phyloP scores from a whole-genome alignment of 2,888 invertebrate genomes.

The Anthrax anthrax region DNA sequence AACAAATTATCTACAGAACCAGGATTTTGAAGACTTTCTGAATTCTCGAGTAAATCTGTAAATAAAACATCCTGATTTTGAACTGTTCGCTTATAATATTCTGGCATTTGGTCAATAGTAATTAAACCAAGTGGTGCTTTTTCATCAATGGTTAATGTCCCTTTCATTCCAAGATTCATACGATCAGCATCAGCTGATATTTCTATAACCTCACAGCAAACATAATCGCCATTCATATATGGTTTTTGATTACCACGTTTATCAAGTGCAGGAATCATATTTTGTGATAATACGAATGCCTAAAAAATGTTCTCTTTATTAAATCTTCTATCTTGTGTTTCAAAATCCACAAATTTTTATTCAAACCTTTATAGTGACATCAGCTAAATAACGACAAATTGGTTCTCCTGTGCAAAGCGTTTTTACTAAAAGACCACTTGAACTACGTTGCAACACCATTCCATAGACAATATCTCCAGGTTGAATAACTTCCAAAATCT shows the following conservation, averaged over 20 bases:
- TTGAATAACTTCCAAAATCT: conserved; percentile 55
- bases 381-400: conserved; percentile 64
- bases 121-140: conserved; percentile 70
- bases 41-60: conserved; percentile 68
- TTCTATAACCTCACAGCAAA: conserved; percentile 79
- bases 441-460: conserved; percentile 58
- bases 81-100: conserved; percentile 70
- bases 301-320: too few relatives aligned
- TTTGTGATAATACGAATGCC: conserved; percentile 14
- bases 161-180: conserved; percentile 77
- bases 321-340: too few relatives aligned
- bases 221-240: conserved; percentile 69
- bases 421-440: conserved; percentile 61
- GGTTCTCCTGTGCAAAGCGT: conserved; percentile 73
- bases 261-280: conserved; percentile 44
- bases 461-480: conserved; percentile 70
- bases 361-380: conserved; percentile 71
- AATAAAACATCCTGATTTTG: conserved; percentile 66
- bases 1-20: conserved; percentile 73
- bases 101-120: conserved; percentile 65
- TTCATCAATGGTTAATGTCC: conserved; percentile 52
- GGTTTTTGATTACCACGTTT: conserved; percentile 62
- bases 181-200: conserved; percentile 76
- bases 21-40: conserved; percentile 78
- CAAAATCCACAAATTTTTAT: background rate